phyloP scores from a whole-genome alignment of 2,888 invertebrate species.

The Orthosia gracilis region DNA sequence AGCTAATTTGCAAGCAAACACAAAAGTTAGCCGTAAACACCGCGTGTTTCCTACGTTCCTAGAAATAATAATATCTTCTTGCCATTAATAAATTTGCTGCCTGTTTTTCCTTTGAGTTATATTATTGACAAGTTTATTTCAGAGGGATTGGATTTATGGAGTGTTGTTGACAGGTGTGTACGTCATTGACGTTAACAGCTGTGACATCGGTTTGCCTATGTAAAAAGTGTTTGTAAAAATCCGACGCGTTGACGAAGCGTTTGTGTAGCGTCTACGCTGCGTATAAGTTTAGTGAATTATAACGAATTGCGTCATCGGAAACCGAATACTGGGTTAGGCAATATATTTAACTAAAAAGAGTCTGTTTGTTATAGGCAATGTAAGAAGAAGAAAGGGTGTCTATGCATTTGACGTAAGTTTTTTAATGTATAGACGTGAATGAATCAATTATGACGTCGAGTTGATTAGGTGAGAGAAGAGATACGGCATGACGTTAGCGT shows the following conservation, averaged over 20 bases:
- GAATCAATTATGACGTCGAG: too few relatives aligned
- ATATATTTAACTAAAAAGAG: too few relatives aligned
- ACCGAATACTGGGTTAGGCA: too few relatives aligned
- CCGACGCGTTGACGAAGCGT: background rate
- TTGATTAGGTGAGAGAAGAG: too few relatives aligned
- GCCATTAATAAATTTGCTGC: conserved; percentile 47
- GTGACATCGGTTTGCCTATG: background rate
- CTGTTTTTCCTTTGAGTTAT: conserved; percentile 28
- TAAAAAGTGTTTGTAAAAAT: background rate
- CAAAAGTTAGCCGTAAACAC: conserved; percentile 52
- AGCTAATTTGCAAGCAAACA: conserved; percentile 59
- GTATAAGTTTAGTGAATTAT: background rate
- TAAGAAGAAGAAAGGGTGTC: too few relatives aligned
- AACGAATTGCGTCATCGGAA: too few relatives aligned
- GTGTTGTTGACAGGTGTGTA: background rate
- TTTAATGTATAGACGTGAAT: too few relatives aligned
- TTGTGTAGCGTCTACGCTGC: background rate
- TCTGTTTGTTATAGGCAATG: too few relatives aligned
- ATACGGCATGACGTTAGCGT: too few relatives aligned
- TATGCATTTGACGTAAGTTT: too few relatives aligned
- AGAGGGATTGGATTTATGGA: conserved; percentile 23
- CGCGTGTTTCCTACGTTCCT: conserved; percentile 5
- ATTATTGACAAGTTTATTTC: conserved; percentile 2
- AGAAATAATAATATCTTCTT: conserved; percentile 40
- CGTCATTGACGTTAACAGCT: background rate